These are phyloP conservation scores for Tarsius wallacei DNA, from an alignment of 2,797 vertebrate genomes.

Conservation along the genomic window DNA sequence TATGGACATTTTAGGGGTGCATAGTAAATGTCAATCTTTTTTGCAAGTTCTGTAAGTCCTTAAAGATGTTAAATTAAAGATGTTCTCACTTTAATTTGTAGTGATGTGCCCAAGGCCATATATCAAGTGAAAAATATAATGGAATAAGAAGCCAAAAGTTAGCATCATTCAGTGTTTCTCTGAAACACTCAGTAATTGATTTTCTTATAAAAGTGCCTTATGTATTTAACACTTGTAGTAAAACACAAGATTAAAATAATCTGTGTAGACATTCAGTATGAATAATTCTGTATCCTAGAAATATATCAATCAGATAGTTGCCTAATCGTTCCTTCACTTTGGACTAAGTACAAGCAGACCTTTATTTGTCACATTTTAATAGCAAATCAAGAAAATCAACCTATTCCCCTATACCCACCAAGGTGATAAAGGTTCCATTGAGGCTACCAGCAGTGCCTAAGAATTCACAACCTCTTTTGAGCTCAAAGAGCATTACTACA, in stretches of 20 bases:
- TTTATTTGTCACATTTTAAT: constrained; percentile 63
- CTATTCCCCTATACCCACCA: background rate
- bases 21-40: background rate
- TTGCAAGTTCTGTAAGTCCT: background rate
- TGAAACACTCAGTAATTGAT: constrained; percentile 61
- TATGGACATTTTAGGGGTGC: background rate
- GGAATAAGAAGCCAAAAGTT: constrained; percentile 29
- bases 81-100: constrained; percentile 28
- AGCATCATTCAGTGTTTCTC: background rate
- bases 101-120: background rate
- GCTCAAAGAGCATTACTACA: background rate
- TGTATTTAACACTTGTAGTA: constrained; percentile 65
- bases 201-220: constrained; percentile 51
- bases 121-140: constrained; percentile 17
- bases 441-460: background rate
- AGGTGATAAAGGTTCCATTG: constrained; percentile 1
- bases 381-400: constrained; percentile 48
- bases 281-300: constrained; percentile 73
- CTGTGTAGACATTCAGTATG: background rate
- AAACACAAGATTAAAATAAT: constrained; percentile 67
- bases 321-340: constrained; percentile 28
- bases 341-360: background rate
- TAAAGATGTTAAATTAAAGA: too few species aligned
- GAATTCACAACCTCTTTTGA: constrained; percentile 35
- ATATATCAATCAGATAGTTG: constrained; percentile 20